phyloP scores from a whole-genome alignment of 2,113 vertebrate species.

The Megaceryle torquata region DNA sequence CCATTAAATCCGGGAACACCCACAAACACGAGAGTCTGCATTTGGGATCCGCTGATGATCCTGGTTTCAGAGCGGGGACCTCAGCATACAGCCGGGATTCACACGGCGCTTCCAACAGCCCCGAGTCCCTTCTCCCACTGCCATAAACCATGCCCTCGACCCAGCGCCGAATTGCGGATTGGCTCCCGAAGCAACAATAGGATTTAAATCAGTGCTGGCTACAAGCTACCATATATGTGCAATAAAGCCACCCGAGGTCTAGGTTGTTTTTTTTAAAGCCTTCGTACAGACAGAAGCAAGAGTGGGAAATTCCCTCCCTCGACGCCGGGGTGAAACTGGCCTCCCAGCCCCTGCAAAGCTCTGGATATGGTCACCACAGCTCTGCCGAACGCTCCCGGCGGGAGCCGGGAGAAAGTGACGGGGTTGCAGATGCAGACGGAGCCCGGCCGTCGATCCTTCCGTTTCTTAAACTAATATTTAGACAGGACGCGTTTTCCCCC shows the following conservation, averaged over 20 bases:
- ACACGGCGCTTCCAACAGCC: accelerated
- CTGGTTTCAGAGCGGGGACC: neutral
- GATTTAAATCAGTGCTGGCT: constrained; percentile 53
- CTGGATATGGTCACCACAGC: neutral
- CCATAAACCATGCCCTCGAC: neutral
- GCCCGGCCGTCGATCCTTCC: constrained; percentile 12
- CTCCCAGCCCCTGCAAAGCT: neutral
- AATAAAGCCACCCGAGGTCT: constrained; percentile 42
- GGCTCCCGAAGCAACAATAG: neutral
- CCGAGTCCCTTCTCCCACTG: neutral
- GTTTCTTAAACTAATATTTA: constrained; percentile 65
- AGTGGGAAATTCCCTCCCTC: constrained; percentile 35
- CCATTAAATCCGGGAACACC: accelerated
- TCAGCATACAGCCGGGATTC: neutral
- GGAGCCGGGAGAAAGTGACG: neutral
- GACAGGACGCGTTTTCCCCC: constrained; percentile 12
- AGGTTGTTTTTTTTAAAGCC: neutral
- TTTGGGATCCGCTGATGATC: neutral
- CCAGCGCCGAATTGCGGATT: neutral
- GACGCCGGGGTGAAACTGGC: neutral
- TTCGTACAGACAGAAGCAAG: neutral
- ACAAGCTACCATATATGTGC: constrained; percentile 64
- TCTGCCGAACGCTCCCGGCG: neutral
- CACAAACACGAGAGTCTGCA: accelerated
- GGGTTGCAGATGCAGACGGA: neutral